A percentile compares a stretch with the other conserved stretches of the same genome.
Conservation (phyloP, 2,113 vertebrate species). For the Chionomys nivalis region DNA sequence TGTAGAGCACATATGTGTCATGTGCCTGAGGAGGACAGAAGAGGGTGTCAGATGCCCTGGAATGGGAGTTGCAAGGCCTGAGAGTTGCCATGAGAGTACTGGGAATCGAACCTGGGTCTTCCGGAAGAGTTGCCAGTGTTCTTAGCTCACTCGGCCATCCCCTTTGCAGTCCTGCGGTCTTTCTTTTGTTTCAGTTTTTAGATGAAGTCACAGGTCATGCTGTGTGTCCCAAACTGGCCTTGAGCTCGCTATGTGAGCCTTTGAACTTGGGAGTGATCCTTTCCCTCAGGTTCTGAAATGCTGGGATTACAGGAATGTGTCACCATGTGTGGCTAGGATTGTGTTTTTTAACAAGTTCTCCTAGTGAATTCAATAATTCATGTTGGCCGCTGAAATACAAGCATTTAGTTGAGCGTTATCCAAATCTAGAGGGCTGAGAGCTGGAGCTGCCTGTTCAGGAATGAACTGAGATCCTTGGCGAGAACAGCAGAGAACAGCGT, state of each 20-base stretch:
- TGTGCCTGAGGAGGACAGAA: neutral
- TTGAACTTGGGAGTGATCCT: neutral
- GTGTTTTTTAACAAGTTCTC: neutral
- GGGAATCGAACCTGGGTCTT: neutral
- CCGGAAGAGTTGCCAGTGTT: neutral
- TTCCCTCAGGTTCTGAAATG: neutral
- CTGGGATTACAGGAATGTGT: neutral
- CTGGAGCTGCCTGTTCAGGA: neutral
- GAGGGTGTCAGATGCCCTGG: neutral
- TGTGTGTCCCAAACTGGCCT: neutral
- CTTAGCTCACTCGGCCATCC: neutral
- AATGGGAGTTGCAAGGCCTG: neutral
- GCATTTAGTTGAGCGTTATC: neutral
- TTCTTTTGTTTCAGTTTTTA: too few species aligned
- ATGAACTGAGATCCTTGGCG: neutral
- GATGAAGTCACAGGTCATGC: neutral
- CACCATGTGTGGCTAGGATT: neutral
- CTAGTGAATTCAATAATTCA: neutral
- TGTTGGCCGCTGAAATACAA: neutral
- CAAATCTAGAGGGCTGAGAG: neutral
- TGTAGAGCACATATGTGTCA: too few species aligned
- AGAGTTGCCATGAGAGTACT: neutral
- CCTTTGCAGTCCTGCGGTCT: neutral
- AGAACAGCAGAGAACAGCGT: neutral
- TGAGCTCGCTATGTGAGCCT: neutral